Percentiles rank a stretch among this genome's conserved stretches.
phyloP scores from a whole-genome alignment of 2,888 invertebrate species.

The Brachylomia viminalis region DNA sequence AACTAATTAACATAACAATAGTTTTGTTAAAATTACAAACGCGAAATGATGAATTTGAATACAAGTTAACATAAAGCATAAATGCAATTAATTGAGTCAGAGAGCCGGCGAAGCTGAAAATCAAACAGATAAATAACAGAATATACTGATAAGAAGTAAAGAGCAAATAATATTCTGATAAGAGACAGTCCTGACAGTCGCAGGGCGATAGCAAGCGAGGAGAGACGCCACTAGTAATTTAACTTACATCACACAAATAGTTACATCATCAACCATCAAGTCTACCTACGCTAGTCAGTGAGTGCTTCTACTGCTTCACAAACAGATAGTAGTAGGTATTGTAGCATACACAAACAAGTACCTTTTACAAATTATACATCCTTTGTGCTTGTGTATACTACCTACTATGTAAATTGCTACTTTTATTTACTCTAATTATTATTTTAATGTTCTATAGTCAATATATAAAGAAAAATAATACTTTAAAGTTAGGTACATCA shows the following conservation, averaged over 20 bases:
- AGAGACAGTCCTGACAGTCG: slow-evolving; percentile 73
- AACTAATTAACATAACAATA: slow-evolving; percentile 63
- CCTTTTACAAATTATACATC: slow-evolving; percentile 51
- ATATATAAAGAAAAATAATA: slow-evolving; percentile 55
- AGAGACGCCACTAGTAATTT: slow-evolving; percentile 47
- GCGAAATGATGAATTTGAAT: slow-evolving; percentile 33
- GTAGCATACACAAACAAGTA: slow-evolving; percentile 36
- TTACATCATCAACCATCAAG: slow-evolving; percentile 61
- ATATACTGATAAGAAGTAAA: slow-evolving; percentile 63
- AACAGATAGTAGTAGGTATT: slow-evolving; percentile 30
- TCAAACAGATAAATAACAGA: slow-evolving; percentile 56
- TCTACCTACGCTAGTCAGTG: slow-evolving; percentile 34
- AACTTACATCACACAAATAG: slow-evolving; percentile 66
- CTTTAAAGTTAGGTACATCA: slow-evolving; percentile 57
- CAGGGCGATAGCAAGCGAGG: slow-evolving; percentile 54
- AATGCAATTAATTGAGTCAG: slow-evolving; percentile 65
- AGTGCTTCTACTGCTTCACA: slow-evolving; percentile 44
- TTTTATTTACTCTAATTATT: slow-evolving; percentile 46
- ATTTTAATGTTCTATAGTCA: slow-evolving; percentile 31
- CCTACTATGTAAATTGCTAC: slow-evolving; percentile 38
- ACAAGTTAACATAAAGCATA: slow-evolving; percentile 54
- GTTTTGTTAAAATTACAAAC: slow-evolving; percentile 35
- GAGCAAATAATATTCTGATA: slow-evolving; percentile 73
- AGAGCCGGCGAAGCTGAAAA: slow-evolving; percentile 60
- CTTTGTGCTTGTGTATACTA: slow-evolving; percentile 42